A percentile compares a stretch with the other conserved stretches of the same genome.
Evolutionary conservation across 2,888 invertebrate species (phyloP).

Genomic region (Dryococelus australis): DNA sequence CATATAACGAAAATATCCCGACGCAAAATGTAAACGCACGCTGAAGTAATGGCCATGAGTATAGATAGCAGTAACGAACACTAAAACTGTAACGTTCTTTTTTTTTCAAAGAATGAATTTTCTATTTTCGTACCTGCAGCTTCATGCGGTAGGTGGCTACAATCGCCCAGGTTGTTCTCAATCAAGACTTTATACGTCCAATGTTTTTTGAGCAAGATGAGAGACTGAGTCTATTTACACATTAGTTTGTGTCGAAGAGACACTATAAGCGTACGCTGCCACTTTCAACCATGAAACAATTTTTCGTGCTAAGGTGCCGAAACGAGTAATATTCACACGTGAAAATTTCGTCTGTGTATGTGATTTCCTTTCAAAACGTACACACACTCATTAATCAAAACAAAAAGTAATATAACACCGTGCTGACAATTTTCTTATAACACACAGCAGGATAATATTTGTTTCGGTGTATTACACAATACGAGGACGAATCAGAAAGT

Average conservation of each 20-base stretch:
- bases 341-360: slow-evolving; percentile 3
- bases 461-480: not conserved
- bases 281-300: not conserved
- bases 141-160: too few species aligned
- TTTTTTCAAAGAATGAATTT: too few species aligned
- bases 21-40: too few species aligned
- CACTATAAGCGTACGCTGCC: not conserved
- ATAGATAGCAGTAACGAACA: too few species aligned
- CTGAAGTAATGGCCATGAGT: too few species aligned
- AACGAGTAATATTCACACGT: not conserved
- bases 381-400: not conserved
- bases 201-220: too few species aligned
- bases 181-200: too few species aligned
- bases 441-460: not conserved
- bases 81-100: too few species aligned
- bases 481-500: slow-evolving; percentile 1
- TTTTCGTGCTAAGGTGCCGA: not conserved
- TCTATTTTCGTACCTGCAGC: too few species aligned
- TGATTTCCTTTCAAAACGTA: not conserved
- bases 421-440: not conserved
- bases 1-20: too few species aligned
- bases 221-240: not conserved
- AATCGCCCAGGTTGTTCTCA: too few species aligned
- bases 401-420: not conserved
- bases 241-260: not conserved